Base-by-base conservation (phyloP, 2,113 vertebrate genomes). In the Tragulus kanchil region DNA sequence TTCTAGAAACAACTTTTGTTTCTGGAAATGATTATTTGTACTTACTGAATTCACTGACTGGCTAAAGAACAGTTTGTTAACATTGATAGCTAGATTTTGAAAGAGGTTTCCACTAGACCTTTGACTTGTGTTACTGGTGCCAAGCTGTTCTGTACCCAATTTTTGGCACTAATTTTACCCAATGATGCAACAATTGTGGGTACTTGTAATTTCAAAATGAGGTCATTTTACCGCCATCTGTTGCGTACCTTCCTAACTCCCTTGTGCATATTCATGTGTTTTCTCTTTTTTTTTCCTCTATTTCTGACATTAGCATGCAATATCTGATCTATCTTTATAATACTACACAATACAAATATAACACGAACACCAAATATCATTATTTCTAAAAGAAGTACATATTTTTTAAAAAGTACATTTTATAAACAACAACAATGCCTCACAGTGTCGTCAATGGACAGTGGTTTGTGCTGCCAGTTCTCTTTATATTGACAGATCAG, bases 1-100 rank as follows among this genome's bases (percentile, higher is more conserved):
- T 86, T 93, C 26, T 96, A 28, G 54, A 97, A 96, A 96, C 97
- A 92, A 62, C 89, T 69, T 97, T 96, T 95, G 83, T 92, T 94
- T 96, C 42, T 42, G 52, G 64, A 59, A n/a, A 23, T 6, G 45
- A 97, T 94, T 89, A 84, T 93, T 52, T 96, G 28, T 82, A 79
- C 23, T 75, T 86, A 81, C 78, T 85, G 5, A 67, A 92, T 92
- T 85, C 92, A 83, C 92, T 96, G 82, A 73, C 11, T 71, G 95
- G 84, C 59, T 86, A 15, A 26, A 19, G 88, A 25, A 5, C 36
- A 73, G 26, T 85, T n/a, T 88, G 23, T 91, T 98, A 67, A 95
- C 50, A 86, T 17, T 69, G 61, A 94, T 56, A 61, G 31, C 58
- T 92, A 84, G 65, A 90, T 92, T 97, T 96, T 93, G 31, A 95